Percentiles rank a stretch among this genome's conserved stretches.
Evolutionary conservation across 2,797 vertebrate genomes (phyloP).

Genomic region (Rhabdomys pumilio): DNA sequence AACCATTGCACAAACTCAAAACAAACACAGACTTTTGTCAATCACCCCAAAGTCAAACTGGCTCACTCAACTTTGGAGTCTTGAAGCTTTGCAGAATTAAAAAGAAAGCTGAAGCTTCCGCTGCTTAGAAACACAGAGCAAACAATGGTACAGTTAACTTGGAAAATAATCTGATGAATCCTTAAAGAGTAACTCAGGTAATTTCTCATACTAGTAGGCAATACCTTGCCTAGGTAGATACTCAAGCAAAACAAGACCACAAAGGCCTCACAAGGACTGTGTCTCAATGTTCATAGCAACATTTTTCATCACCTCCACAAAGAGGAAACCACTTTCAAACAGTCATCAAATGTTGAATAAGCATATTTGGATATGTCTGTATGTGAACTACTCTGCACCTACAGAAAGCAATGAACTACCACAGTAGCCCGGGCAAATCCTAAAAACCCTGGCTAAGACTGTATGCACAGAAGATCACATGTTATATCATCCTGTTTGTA

Average conservation of each 20-base stretch:
- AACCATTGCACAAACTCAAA: conserved; percentile 38
- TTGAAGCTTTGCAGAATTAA: conserved; percentile 10
- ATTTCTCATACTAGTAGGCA: conserved; percentile 7
- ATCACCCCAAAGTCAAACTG: conserved; percentile 42
- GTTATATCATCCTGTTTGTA: neutral
- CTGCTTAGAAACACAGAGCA: conserved; percentile 33
- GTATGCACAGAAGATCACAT: neutral
- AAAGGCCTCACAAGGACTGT: conserved; percentile 22
- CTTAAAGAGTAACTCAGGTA: conserved; percentile 13
- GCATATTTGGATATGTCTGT: neutral
- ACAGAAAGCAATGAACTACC: neutral
- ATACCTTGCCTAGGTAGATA: conserved; percentile 7
- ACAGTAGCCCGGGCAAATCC: neutral
- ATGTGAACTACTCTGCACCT: neutral
- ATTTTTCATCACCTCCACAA: neutral
- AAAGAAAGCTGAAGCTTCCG: conserved; percentile 30
- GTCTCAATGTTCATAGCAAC: neutral
- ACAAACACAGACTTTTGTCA: neutral
- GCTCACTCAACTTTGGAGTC: conserved; percentile 31
- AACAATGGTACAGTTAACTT: conserved; percentile 34
- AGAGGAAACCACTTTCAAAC: neutral
- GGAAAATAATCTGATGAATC: conserved; percentile 25
- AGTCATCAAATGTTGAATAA: neutral
- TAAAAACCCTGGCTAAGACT: conserved; percentile 9
- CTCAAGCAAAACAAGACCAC: conserved; percentile 53